Conservation (phyloP, 1,140 invertebrate genomes). For the Hormaphis cornu region DNA sequence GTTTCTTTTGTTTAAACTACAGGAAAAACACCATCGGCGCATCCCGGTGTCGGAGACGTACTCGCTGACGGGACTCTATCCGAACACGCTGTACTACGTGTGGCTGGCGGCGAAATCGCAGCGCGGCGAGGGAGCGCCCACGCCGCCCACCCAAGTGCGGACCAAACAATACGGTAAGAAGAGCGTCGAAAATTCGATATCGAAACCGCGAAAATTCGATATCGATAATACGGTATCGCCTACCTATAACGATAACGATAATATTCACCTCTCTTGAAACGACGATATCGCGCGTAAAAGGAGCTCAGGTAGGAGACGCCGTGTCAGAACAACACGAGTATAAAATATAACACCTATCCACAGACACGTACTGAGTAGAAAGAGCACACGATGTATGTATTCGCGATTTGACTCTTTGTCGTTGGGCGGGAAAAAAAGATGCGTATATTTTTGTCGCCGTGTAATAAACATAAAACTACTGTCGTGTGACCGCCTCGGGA, state of each 20-base stretch:
- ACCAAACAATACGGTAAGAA: constrained; percentile 95
- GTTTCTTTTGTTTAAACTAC: no score
- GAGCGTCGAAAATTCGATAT: no score
- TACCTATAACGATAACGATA: not conserved
- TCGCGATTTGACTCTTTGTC: no score
- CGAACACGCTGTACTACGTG: constrained; percentile 91
- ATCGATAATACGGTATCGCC: no score
- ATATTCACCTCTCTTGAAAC: not conserved
- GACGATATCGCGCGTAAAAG: not conserved
- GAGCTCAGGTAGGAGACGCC: constrained; percentile 34
- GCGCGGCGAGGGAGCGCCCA: constrained; percentile 85
- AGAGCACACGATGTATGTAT: no score
- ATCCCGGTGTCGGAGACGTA: constrained; percentile 75
- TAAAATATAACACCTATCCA: no score
- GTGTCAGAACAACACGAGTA: not conserved
- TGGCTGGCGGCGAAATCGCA: constrained; percentile 88
- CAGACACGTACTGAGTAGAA: no score
- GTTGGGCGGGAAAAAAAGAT: no score
- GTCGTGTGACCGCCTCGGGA: no score
- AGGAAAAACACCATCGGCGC: constrained; percentile 57
- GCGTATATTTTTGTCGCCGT: no score
- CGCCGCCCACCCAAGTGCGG: constrained; percentile 83
- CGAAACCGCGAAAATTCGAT: no score
- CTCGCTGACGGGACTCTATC: constrained; percentile 76
- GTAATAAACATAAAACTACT: not conserved